A percentile compares a stretch with the other conserved stretches of the same genome.
phyloP scores from a whole-genome alignment of 2,113 vertebrate species.

The Accipiter cooperii region DNA sequence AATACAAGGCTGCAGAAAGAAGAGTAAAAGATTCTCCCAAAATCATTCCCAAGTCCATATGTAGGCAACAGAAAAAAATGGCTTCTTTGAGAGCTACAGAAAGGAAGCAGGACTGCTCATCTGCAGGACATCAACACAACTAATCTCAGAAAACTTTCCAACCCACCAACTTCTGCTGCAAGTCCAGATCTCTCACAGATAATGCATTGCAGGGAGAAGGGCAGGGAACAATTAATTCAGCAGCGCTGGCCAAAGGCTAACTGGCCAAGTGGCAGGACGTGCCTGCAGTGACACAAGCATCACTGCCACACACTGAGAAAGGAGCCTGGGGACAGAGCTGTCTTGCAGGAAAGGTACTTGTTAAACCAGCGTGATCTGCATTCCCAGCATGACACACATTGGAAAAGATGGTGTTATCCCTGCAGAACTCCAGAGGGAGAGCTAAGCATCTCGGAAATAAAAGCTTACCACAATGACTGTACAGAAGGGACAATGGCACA shows the following conservation, averaged over 20 bases:
- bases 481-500: neutral
- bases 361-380: neutral
- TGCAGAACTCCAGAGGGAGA: neutral
- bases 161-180: neutral
- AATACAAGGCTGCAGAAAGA: neutral
- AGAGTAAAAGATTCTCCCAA: neutral
- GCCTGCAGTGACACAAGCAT: neutral
- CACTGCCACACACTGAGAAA: neutral
- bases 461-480: neutral
- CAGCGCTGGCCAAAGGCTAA: neutral
- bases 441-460: neutral
- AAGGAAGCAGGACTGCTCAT: neutral
- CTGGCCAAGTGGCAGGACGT: fast-evolving
- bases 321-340: neutral
- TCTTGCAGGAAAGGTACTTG: neutral
- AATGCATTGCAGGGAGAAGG: neutral
- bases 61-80: neutral
- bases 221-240: neutral
- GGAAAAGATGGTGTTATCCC: neutral
- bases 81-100: neutral
- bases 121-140: neutral
- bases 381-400: neutral
- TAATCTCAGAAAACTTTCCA: neutral
- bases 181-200: neutral
- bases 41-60: neutral